Base-by-base conservation (phyloP, 2,797 vertebrate genomes). In the Setipinna tenuifilis region DNA sequence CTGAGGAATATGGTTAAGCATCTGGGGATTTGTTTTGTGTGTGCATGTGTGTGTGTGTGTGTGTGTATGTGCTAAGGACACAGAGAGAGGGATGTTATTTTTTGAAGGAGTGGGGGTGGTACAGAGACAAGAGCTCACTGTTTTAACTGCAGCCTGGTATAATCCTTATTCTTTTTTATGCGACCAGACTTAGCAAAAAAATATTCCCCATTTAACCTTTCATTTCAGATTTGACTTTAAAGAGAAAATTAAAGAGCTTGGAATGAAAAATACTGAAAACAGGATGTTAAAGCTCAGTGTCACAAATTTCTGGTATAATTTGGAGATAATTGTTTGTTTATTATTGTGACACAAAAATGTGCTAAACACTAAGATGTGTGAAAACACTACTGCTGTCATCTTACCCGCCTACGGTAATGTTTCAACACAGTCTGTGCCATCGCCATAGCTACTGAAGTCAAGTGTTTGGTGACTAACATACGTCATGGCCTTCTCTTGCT, bases 381-480 rank as follows among this genome's bases (percentile, higher is more conserved):
- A 78, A 21, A n/a, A n/a, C n/a, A n/a, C n/a, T n/a, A 78, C 41
- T n/a, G 35, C 71, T 78, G 71, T 78, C 71, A 78, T 59, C 58
- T n/a, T 59, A 59, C 16, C 28, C 28, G 16, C 28, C 28, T 19
- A 75, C 31, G 17, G 68, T 75, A 28, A 75, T 75, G 68, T 75
- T 35, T 5, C 28, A 17, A 44, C 35, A 78, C 35, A 78, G 71
- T 21, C 71, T 21, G 9, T n/a, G 35, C 71, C 35, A 78, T 78
- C 21, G 17, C 71, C 71, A 78, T 78, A n/a, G 71, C 35, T 19
- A 78, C 71, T 17, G 12, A 54, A 82, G 46, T 82, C 48, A 50
- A 82, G 17, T 50, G 54, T 82, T 82, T 81, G 54, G 50, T 83
- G 25, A 83, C 58, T 35, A 57, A 14, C 7, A 23, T 35, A 83